Evolutionary conservation across 2,888 invertebrate genomes (phyloP).

Genomic region (Phytoseiulus persimilis): DNA sequence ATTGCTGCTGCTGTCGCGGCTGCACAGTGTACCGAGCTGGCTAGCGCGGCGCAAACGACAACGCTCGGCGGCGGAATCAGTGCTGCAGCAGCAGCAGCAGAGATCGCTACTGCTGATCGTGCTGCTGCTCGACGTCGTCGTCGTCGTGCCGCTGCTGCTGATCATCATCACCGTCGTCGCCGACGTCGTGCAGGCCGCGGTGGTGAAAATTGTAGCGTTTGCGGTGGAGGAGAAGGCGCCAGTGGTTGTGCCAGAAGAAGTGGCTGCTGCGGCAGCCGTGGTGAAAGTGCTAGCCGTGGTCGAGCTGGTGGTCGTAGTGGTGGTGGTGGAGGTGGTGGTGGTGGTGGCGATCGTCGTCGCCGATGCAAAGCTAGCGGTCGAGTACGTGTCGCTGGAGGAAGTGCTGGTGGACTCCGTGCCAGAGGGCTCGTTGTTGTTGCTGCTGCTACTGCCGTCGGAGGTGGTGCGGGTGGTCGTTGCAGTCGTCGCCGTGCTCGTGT

Average conservation of each 20-base stretch:
- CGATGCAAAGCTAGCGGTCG: neutral
- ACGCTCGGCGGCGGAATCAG: neutral
- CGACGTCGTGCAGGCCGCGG: neutral
- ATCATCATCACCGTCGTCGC: neutral
- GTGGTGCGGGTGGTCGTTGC: neutral
- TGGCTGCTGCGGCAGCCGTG: neutral
- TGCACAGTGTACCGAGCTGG: neutral
- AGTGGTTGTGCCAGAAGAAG: neutral
- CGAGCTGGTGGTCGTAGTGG: neutral
- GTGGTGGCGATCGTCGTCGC: slow-evolving; percentile 1
- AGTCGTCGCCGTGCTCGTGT: neutral
- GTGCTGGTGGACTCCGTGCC: neutral
- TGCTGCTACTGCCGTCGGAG: neutral
- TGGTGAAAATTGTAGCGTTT: neutral
- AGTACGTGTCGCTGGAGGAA: neutral
- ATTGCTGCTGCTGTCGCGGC: neutral
- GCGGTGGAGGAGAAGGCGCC: neutral
- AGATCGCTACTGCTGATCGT: neutral
- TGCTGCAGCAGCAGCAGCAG: neutral
- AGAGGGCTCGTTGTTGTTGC: neutral
- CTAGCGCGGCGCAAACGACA: slow-evolving; percentile 5
- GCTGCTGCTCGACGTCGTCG: neutral
- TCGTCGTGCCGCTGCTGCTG: neutral
- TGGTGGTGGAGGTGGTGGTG: neutral
- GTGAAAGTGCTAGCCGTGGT: neutral